Base-by-base conservation (phyloP, 2,797 vertebrate species). In the Knipowitschia caucasica region DNA sequence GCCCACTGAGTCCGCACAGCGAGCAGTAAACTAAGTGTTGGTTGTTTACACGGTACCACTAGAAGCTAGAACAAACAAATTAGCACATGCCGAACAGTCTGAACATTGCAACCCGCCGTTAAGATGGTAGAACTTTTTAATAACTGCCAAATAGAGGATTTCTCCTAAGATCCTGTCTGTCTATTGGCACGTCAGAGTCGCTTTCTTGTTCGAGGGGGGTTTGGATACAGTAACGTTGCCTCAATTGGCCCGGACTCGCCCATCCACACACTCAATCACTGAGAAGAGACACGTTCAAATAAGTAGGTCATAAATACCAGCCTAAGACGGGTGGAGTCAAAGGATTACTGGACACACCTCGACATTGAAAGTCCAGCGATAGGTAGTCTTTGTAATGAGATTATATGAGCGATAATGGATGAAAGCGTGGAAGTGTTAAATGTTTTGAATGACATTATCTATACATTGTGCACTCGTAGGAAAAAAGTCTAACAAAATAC, bases 391-490 rank as follows among this genome's bases (percentile, higher is more conserved):
- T 36, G 11, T 12, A 8, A 21, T 31, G 45, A 18, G 29, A 33
- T 23, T 34, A 33, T 33, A 33, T 49, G 46, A 23, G 46, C 18
- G 46, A 14, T 24, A 63, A 50, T 12, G 67, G 50, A 73, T 21
- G 30, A 24, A 68, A 18, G 56, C 27, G 62, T 73, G 65, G 58
- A 52, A 63, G 73, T 65, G 24, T 11, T 39, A 68, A 69, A 60
- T 67, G 40, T 47, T 61, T 56, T 64, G 53, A 77, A 80, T 60
- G 71, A 73, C 8, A 38, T 36, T 51, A 83, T 77, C 82, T 87
- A 85, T 86, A 87, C 84, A 89, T 84, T 83, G 82, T 86, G 87
- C 81, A 88, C 80, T 85, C 74, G 64, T 86, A 89, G 82, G 85
- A 85, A 86, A 34, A 43, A 84, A 80, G 75, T 76, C 76, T 83